These are phyloP conservation scores for Hylia prasina DNA, from an alignment of 2,113 vertebrate genomes.

Conservation along the genomic window DNA sequence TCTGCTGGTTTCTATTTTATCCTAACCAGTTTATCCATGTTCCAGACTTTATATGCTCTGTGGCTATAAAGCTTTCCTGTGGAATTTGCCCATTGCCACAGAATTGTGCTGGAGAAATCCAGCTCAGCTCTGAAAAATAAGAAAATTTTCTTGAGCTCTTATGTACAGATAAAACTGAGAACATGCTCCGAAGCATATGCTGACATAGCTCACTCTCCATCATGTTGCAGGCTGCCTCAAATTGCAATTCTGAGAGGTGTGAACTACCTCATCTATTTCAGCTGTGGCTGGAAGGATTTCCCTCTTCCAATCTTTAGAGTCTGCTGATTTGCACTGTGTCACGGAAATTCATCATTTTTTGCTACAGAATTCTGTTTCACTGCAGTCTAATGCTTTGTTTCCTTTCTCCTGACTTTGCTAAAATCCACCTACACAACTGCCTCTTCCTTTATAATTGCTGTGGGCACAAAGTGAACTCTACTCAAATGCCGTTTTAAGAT, in stretches of 20 bases:
- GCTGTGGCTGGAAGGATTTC: background rate
- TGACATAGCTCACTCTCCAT: background rate
- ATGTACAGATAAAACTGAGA: background rate
- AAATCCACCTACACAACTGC: background rate
- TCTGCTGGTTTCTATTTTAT: constrained; percentile 53
- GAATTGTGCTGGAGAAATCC: background rate
- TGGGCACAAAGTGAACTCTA: background rate
- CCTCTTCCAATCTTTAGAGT: background rate
- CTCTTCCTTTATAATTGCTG: background rate
- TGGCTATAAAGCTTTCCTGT: constrained; percentile 21
- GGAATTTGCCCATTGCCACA: constrained; percentile 7
- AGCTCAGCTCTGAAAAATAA: background rate
- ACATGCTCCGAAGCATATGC: background rate
- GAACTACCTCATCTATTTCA: constrained; percentile 30
- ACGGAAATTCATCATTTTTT: background rate
- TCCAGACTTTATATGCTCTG: constrained; percentile 42
- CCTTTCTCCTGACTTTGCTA: background rate
- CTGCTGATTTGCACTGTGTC: background rate
- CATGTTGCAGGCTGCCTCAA: background rate
- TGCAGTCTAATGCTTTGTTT: background rate
- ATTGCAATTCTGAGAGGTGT: background rate
- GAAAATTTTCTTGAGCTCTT: background rate
- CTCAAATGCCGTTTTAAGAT: background rate
- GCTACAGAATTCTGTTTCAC: background rate
- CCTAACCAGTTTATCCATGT: constrained; percentile 44